Conservation (phyloP, 2,113 vertebrate species). For the Cololabis saira region DNA sequence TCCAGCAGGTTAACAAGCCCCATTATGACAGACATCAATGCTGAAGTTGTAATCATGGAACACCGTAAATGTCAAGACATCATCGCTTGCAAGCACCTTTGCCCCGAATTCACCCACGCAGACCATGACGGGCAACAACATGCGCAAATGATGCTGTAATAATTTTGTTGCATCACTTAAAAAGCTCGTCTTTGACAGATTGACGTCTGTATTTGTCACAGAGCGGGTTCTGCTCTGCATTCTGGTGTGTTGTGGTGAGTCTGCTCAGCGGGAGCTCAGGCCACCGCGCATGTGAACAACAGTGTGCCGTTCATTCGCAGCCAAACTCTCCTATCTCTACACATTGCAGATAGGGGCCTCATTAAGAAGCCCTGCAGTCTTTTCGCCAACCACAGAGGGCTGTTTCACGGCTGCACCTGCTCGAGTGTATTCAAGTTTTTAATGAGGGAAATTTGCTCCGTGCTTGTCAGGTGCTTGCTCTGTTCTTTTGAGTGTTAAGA, state of each 20-base stretch:
- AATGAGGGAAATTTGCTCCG: slow-evolving; percentile 59
- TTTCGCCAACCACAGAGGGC: slow-evolving; percentile 57
- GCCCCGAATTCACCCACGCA: background rate
- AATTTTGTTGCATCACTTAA: slow-evolving; percentile 18
- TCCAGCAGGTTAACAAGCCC: slow-evolving; percentile 45
- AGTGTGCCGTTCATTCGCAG: slow-evolving; percentile 62
- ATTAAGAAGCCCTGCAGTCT: slow-evolving; percentile 62
- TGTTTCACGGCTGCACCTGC: slow-evolving; percentile 70
- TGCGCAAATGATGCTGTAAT: slow-evolving; percentile 19
- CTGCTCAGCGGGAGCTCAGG: slow-evolving; percentile 26
- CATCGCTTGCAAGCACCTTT: slow-evolving; percentile 8
- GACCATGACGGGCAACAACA: slow-evolving; percentile 8
- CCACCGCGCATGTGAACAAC: slow-evolving; percentile 53
- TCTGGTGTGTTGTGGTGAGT: slow-evolving; percentile 33
- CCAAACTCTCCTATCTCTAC: slow-evolving; percentile 45
- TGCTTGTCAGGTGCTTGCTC: slow-evolving; percentile 51
- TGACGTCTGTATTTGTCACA: slow-evolving; percentile 9
- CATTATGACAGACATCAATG: slow-evolving; percentile 43
- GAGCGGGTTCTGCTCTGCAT: slow-evolving; percentile 38
- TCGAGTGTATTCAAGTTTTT: slow-evolving; percentile 54
- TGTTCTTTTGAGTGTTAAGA: slow-evolving; percentile 36
- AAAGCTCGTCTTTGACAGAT: background rate
- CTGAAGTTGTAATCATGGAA: slow-evolving; percentile 36
- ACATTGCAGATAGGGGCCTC: slow-evolving; percentile 60
- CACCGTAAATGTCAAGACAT: slow-evolving; percentile 37